Conservation (phyloP, 2,888 invertebrate genomes). For the Drosophila bunnanda region DNA sequence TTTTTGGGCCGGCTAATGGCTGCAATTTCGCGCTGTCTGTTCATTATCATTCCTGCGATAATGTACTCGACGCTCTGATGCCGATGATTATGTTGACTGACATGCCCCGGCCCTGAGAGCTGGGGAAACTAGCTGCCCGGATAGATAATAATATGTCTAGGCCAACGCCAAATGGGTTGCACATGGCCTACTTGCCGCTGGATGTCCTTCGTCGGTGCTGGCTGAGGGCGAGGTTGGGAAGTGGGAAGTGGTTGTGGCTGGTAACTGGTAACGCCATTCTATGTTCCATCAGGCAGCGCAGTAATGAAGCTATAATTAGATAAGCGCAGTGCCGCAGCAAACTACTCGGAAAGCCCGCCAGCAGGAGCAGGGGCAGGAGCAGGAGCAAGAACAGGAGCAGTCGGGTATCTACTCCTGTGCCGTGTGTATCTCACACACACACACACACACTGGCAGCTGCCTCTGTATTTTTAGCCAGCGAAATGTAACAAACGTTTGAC, state of each 20-base stretch:
- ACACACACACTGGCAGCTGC: slow-evolving; percentile 10
- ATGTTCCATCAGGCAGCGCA: slow-evolving; percentile 61
- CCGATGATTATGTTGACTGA: slow-evolving; percentile 46
- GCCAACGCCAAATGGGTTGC: slow-evolving; percentile 35
- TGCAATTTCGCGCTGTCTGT: slow-evolving; percentile 39
- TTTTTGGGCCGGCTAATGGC: slow-evolving; percentile 45
- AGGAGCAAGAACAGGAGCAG: background rate
- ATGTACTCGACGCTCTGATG: slow-evolving; percentile 34
- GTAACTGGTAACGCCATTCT: slow-evolving; percentile 34
- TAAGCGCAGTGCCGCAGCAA: slow-evolving; percentile 55
- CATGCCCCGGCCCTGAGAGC: slow-evolving; percentile 26
- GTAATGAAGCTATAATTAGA: slow-evolving; percentile 81
- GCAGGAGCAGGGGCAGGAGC: background rate
- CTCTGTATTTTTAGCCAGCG: slow-evolving; percentile 51
- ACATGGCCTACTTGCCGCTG: slow-evolving; percentile 45
- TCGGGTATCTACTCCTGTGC: slow-evolving; percentile 5
- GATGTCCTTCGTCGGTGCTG: slow-evolving; percentile 30
- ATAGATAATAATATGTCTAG: slow-evolving; percentile 50
- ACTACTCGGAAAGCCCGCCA: slow-evolving; percentile 21
- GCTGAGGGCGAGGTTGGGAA: background rate
- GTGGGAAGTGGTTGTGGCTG: slow-evolving; percentile 3
- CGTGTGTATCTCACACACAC: slow-evolving; percentile 25
- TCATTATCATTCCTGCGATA: slow-evolving; percentile 38
- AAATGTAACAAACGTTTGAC: slow-evolving; percentile 68
- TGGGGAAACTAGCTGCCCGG: slow-evolving; percentile 36